These are phyloP conservation scores for Rhyacophila evoluta DNA, from an alignment of 2,888 invertebrate species.

Conservation along the genomic window DNA sequence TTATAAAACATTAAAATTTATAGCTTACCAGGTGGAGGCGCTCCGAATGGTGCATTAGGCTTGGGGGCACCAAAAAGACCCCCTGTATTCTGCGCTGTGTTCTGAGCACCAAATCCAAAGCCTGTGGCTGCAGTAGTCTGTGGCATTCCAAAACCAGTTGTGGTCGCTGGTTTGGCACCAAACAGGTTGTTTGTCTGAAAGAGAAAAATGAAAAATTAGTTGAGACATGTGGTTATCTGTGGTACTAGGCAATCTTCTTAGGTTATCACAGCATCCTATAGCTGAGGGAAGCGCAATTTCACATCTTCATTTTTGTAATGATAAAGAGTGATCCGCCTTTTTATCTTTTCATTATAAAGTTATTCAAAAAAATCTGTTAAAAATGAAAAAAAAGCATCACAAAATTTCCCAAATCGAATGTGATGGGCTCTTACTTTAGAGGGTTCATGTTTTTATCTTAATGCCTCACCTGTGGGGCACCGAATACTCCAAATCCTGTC, in stretches of 20 bases:
- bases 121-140: conserved; percentile 60
- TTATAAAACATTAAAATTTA: too few relatives aligned
- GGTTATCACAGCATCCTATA: too few relatives aligned
- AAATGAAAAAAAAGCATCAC: too few relatives aligned
- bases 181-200: conserved; percentile 59
- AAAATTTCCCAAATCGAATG: too few relatives aligned
- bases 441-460: too few relatives aligned
- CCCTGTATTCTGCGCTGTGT: conserved; percentile 56
- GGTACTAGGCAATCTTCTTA: too few relatives aligned
- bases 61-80: conserved; percentile 64
- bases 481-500: conserved; percentile 61
- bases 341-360: too few relatives aligned
- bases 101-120: conserved; percentile 63
- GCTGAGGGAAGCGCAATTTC: too few relatives aligned
- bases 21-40: conserved; percentile 58
- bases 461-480: conserved; percentile 56
- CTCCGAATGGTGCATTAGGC: conserved; percentile 57
- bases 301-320: too few relatives aligned
- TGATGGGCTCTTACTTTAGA: too few relatives aligned
- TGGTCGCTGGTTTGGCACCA: conserved; percentile 62
- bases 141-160: conserved; percentile 61
- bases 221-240: neutral
- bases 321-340: too few relatives aligned
- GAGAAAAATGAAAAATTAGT: neutral
- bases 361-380: too few relatives aligned